Evolutionary conservation across 2,888 invertebrate species (phyloP).

Genomic region (Agrotis segetum): DNA sequence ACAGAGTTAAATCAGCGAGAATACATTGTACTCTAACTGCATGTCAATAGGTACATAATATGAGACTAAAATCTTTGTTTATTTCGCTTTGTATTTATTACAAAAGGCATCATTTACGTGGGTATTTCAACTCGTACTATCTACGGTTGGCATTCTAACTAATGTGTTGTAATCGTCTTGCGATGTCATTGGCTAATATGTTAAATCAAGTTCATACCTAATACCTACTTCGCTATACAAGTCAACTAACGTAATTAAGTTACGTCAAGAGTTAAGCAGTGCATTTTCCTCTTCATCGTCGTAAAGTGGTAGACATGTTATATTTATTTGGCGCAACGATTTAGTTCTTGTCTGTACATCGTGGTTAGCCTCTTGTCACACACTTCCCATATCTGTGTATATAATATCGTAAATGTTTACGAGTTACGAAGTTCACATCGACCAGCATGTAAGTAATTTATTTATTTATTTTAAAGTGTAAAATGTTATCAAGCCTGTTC

Average conservation of each 20-base stretch:
- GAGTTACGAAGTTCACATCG: constrained; percentile 31
- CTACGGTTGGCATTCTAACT: not conserved
- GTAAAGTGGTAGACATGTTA: constrained; percentile 1
- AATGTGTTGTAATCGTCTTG: constrained; percentile 18
- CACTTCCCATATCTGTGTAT: constrained; percentile 39
- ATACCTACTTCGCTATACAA: constrained; percentile 6
- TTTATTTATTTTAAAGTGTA: not conserved
- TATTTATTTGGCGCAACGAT: constrained; percentile 19
- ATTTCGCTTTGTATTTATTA: constrained; percentile 16
- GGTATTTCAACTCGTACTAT: constrained; percentile 1
- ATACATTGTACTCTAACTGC: constrained; percentile 14
- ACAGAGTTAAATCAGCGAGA: constrained; percentile 29
- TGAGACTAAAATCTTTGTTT: constrained; percentile 7
- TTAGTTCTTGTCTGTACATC: constrained; percentile 46
- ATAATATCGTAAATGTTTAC: constrained; percentile 25
- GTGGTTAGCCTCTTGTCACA: constrained; percentile 27
- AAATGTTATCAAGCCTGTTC: not conserved
- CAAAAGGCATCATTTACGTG: not conserved
- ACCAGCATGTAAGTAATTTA: constrained; percentile 49
- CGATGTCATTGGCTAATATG: constrained; percentile 3
- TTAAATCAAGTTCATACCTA: constrained; percentile 8
- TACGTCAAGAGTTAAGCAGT: not conserved
- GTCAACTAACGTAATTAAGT: constrained; percentile 16
- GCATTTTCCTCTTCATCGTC: constrained; percentile 41
- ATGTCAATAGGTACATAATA: not conserved